These are phyloP conservation scores for Quadroppia sp. DNA, from an alignment of 2,888 invertebrate genomes.

Conservation along the genomic window DNA sequence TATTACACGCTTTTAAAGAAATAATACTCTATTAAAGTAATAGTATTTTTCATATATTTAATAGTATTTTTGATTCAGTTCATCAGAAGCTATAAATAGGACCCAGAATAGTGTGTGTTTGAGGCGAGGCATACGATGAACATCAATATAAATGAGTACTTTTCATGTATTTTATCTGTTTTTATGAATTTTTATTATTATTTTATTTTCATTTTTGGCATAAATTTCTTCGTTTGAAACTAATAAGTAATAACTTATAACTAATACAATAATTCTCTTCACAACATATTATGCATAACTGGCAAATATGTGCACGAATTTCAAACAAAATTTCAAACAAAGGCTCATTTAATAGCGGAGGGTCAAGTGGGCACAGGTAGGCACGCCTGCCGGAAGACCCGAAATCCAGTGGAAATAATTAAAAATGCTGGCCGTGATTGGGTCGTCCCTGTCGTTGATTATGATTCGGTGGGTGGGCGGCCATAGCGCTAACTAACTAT, in stretches of 20 bases:
- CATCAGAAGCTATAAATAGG: slow-evolving; percentile 34
- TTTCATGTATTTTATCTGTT: slow-evolving; percentile 27
- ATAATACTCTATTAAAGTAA: background rate
- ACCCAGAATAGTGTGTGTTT: background rate
- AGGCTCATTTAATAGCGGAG: slow-evolving; percentile 31
- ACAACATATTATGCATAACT: slow-evolving; percentile 36
- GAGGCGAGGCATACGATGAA: background rate
- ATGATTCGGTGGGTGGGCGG: slow-evolving; percentile 37
- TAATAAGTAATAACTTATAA: slow-evolving; percentile 20
- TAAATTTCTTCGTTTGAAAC: slow-evolving; percentile 20
- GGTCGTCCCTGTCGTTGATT: slow-evolving; percentile 36
- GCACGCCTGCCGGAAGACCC: slow-evolving; percentile 34
- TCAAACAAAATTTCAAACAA: slow-evolving; percentile 33
- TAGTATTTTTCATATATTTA: background rate
- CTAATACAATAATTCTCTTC: slow-evolving; percentile 9
- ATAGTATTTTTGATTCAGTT: slow-evolving; percentile 9
- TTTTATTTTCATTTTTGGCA: slow-evolving; percentile 11
- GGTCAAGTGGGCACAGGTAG: slow-evolving; percentile 21
- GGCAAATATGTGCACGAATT: slow-evolving; percentile 29
- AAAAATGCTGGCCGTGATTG: slow-evolving; percentile 32
- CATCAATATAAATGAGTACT: slow-evolving; percentile 21
- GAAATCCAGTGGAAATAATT: slow-evolving; percentile 30
- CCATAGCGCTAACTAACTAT: slow-evolving; percentile 24
- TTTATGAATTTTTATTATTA: slow-evolving; percentile 19
- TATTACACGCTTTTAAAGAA: background rate